A percentile compares a stretch with the other conserved stretches of the same genome.
Evolutionary conservation across 1,140 invertebrate species (phyloP).

Genomic region (Himalopsyche phryganea): DNA sequence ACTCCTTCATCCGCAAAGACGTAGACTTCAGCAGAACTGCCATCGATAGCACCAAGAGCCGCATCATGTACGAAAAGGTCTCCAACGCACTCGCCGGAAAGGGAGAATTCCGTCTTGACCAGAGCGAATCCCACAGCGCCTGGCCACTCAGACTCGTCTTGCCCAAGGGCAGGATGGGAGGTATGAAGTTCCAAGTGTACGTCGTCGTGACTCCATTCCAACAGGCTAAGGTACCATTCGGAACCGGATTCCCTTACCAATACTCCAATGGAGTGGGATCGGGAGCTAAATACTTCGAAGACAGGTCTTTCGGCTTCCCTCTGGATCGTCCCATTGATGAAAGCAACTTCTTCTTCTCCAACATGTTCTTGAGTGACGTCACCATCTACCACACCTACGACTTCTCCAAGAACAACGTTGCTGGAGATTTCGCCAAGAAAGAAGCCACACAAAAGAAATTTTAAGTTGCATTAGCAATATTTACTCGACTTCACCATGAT

Average conservation of each 20-base stretch:
- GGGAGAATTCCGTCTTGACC: constrained; percentile 48
- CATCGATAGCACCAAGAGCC: constrained; percentile 52
- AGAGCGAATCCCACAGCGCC: constrained; percentile 51
- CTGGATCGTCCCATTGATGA: constrained; percentile 63
- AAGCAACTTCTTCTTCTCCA: constrained; percentile 56
- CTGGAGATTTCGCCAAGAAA: no score
- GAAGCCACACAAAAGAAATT: no score
- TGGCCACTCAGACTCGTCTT: constrained; percentile 59
- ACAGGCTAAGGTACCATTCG: constrained; percentile 21
- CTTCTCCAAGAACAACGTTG: no score
- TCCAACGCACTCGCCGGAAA: constrained; percentile 45
- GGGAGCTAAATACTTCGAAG: constrained; percentile 43
- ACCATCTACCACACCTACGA: constrained; percentile 52
- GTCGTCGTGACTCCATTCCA: constrained; percentile 53
- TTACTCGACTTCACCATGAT: no score
- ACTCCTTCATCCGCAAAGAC: constrained; percentile 53
- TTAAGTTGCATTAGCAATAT: no score
- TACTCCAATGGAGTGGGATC: constrained; percentile 41
- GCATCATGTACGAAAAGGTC: constrained; percentile 48
- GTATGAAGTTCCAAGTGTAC: constrained; percentile 56
- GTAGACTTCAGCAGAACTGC: constrained; percentile 50
- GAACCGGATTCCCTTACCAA: constrained; percentile 36
- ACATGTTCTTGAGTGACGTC: constrained; percentile 64
- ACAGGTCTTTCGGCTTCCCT: constrained; percentile 62
- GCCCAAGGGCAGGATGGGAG: constrained; percentile 57